Percentiles rank a stretch among this genome's conserved stretches.
These are phyloP conservation scores for Dolichotis patagonum DNA, from an alignment of 2,113 vertebrate genomes.

Conservation along the genomic window DNA sequence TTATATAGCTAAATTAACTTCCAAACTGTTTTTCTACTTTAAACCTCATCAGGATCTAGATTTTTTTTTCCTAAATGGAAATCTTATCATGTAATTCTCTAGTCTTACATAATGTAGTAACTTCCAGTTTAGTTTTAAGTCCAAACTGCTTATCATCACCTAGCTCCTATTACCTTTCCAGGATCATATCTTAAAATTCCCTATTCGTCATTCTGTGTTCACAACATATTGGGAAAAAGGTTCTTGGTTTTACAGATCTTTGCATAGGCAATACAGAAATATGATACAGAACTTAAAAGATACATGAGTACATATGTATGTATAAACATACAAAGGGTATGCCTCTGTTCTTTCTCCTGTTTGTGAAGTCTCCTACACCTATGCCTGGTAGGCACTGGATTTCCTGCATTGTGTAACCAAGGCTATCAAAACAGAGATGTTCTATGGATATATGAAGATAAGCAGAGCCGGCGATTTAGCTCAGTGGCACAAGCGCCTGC, in stretches of 20 bases:
- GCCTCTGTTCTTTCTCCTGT: not conserved
- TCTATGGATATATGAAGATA: not conserved
- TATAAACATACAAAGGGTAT: not conserved
- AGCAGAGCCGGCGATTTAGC: no score
- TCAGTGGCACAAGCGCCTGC: no score
- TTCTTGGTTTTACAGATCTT: slow-evolving; percentile 45
- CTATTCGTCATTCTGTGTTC: not conserved
- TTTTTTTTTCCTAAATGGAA: slow-evolving; percentile 35
- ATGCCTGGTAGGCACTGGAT: not conserved
- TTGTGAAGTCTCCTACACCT: not conserved
- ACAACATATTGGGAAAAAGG: not conserved
- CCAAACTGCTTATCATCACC: not conserved
- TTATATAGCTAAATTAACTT: slow-evolving; percentile 38
- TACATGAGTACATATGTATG: not conserved
- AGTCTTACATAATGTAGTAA: not conserved
- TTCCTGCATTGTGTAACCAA: not conserved
- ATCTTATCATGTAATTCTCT: not conserved
- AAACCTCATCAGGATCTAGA: not conserved
- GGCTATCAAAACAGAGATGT: not conserved
- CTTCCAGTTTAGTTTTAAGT: not conserved
- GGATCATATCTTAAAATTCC: not conserved
- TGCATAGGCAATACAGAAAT: not conserved
- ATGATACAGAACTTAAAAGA: slow-evolving; percentile 29
- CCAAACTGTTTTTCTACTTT: not conserved
- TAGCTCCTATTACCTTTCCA: not conserved